Evolutionary conservation across 2,888 invertebrate species (phyloP), one percentile per base, ranked within the genome.

Genomic region (Itoplectis maculator): DNA sequence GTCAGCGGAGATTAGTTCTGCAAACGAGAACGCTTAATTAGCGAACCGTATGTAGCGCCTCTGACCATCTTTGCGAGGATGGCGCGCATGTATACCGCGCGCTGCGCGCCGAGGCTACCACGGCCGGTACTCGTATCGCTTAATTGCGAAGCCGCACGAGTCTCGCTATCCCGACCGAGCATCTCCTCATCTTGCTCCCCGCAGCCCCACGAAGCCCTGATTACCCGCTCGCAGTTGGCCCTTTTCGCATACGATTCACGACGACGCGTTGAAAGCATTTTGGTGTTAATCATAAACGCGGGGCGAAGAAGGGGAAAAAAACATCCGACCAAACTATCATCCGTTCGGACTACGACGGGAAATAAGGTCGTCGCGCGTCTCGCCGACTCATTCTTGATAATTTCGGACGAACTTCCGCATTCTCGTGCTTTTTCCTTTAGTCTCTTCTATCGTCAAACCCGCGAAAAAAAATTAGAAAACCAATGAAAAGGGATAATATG

Each of bases 61-160:
- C 77, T 49, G 69, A 73, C 59, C 82, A 82, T 73, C 61, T 76
- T 79, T 49, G 18, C 72, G 54, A 56, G 49, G 49, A 77, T 40
- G 73, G 45, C 54, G 18, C 18, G 56, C 37, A 40, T 15, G 51
- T 63, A 66, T 29, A n/a, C n/a, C 29, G 29, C 5, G 49, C 3
- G 49, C 11, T 49, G 15, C 23, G 6, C 23, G 40, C 1, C 23
- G 42, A 49, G n/a, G n/a, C n/a, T n/a, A 65, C 15, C 15, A n/a
- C n/a, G 5, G 5, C 45, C 45, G 15, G 35, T 13, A n/a, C 20
- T 35, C 63, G 61, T 61, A 73, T 47, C 69, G 47, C 73, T 69
- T 83, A 80, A 83, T 83, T 83, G 73, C 79, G 9, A 80, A 79
- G 65, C 77, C 82, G 61, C 79, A 66, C 20, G 45, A 79, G 54